These are phyloP conservation scores for Drosophila mercatorum DNA, from an alignment of 2,888 invertebrate species.

Conservation along the genomic window DNA sequence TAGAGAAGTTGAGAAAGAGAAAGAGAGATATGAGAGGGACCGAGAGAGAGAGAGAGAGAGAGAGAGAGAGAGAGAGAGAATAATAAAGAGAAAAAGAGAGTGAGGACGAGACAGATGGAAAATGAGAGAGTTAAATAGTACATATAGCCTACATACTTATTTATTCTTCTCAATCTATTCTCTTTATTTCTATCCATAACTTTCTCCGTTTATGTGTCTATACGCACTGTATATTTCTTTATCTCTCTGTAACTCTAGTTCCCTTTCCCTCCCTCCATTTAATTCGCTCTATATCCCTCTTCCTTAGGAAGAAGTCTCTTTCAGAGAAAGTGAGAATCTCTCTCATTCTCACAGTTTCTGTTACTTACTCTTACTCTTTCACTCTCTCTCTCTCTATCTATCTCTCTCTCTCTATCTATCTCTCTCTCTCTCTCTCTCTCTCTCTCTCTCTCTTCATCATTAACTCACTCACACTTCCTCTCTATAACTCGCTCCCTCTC, in stretches of 20 bases:
- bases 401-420: no score
- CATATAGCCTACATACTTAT: background rate
- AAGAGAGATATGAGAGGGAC: no score
- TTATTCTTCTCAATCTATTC: background rate
- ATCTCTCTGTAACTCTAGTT: background rate
- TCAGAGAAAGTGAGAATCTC: no score
- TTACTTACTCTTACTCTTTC: no score
- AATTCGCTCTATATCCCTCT: no score
- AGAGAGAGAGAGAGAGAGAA: background rate
- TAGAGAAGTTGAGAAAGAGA: background rate
- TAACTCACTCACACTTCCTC: background rate
- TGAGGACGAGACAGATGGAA: no score
- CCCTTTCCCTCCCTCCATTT: background rate
- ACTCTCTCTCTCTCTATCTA: no score
- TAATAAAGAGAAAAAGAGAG: no score
- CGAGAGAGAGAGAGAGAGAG: background rate
- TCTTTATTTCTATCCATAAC: background rate
- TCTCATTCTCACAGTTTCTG: no score
- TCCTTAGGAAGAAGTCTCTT: background rate
- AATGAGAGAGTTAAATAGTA: no score
- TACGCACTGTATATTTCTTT: background rate
- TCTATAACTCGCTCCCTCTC: background rate
- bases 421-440: background rate
- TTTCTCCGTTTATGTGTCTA: background rate
- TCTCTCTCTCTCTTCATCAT: background rate